phyloP scores from a whole-genome alignment of 2,888 invertebrate species.

The Tribolium freemani region DNA sequence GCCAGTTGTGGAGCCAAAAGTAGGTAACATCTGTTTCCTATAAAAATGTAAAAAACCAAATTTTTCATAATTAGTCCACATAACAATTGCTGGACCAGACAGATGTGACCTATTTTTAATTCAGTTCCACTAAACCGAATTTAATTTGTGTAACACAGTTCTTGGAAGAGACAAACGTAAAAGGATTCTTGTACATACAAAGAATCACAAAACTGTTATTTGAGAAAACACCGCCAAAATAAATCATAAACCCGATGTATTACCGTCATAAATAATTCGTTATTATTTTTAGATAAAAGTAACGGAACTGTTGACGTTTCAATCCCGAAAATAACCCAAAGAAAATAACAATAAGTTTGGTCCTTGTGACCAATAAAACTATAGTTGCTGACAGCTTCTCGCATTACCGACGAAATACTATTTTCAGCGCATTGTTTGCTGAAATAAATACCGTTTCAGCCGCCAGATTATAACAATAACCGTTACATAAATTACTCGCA shows the following conservation, averaged over 20 bases:
- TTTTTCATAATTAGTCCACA: neutral
- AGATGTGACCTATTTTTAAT: neutral
- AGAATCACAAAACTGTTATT: neutral
- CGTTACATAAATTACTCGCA: neutral
- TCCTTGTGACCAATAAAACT: neutral
- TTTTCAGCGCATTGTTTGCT: slow-evolving; percentile 1
- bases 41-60: neutral
- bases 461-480: slow-evolving; percentile 2
- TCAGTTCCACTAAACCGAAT: neutral
- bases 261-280: slow-evolving; percentile 12
- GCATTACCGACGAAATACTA: slow-evolving; percentile 9
- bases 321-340: slow-evolving; percentile 8
- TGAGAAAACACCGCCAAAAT: neutral
- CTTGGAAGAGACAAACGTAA: neutral
- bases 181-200: too few relatives aligned
- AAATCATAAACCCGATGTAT: slow-evolving; percentile 9
- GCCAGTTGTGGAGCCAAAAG: neutral
- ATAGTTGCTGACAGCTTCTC: slow-evolving; percentile 15
- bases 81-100: neutral
- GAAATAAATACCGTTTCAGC: slow-evolving; percentile 11
- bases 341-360: slow-evolving; percentile 23
- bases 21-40: neutral
- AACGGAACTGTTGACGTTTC: slow-evolving; percentile 14
- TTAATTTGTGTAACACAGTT: neutral
- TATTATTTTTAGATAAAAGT: slow-evolving; percentile 22